Percentiles rank a stretch among this genome's conserved stretches.
Conservation (phyloP, 2,113 vertebrate genomes). For the Sinocyclocheilus anophthalmus region DNA sequence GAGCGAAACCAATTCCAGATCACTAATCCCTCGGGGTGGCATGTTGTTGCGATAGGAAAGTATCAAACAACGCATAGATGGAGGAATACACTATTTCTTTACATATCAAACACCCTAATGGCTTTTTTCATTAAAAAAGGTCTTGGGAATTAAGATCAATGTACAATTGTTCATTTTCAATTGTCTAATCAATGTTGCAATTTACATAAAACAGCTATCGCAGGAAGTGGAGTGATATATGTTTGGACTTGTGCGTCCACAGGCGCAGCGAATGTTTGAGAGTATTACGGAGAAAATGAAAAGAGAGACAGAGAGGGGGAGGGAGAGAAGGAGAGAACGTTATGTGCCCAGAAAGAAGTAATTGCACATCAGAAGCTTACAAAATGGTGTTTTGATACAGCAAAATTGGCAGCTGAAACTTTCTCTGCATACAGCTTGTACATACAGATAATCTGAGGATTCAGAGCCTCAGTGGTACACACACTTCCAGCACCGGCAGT, state of each 20-base stretch:
- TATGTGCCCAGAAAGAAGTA: conserved; percentile 18
- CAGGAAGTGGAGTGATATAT: too few species aligned
- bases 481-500: not conserved
- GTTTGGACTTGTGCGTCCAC: too few species aligned
- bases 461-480: not conserved
- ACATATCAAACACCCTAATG: conserved; percentile 44
- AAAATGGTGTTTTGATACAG: conserved; percentile 50
- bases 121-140: conserved; percentile 44
- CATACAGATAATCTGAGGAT: conserved; percentile 46
- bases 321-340: not conserved
- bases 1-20: too few species aligned
- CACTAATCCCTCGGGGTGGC: too few species aligned
- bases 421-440: conserved; percentile 18
- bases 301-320: not conserved
- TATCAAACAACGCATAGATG: too few species aligned
- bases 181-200: conserved; percentile 45
- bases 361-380: conserved; percentile 55
- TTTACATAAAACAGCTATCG: conserved; percentile 42
- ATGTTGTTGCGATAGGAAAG: too few species aligned
- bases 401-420: conserved; percentile 42
- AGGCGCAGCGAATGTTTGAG: conserved; percentile 9
- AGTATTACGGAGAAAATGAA: not conserved
- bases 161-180: conserved; percentile 46
- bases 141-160: conserved; percentile 45
- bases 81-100: not conserved